Evolutionary conservation across 2,797 vertebrate genomes (phyloP).

Genomic region (Arrhamphus sclerolepis): DNA sequence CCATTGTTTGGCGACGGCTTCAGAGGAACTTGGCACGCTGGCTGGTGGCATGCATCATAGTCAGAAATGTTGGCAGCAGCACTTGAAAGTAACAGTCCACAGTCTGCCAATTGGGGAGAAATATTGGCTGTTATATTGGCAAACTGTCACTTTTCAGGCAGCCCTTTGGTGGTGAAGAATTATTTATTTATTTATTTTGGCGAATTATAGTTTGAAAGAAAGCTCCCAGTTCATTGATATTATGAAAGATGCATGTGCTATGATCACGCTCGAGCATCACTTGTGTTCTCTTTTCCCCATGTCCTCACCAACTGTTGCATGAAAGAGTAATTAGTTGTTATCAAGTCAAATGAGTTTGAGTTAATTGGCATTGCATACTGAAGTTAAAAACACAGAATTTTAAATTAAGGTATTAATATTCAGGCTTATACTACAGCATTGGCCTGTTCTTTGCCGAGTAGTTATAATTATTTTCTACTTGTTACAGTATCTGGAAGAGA

Average conservation of each 20-base stretch:
- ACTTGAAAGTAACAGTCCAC: slow-evolving; percentile 40
- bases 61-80: slow-evolving; percentile 45
- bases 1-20: slow-evolving; percentile 35
- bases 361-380: background rate
- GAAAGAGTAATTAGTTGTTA: background rate
- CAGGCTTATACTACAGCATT: too few species aligned
- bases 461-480: too few species aligned
- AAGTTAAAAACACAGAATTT: background rate
- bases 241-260: background rate
- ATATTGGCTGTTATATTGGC: slow-evolving; percentile 34
- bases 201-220: too few species aligned
- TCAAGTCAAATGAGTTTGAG: background rate
- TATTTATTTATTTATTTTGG: slow-evolving; percentile 27
- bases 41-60: slow-evolving; percentile 34
- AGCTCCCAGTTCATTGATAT: slow-evolving; percentile 3
- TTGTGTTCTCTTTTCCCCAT: background rate
- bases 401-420: background rate
- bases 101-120: slow-evolving; percentile 48
- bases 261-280: background rate
- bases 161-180: slow-evolving; percentile 27
- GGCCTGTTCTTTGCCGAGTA: too few species aligned
- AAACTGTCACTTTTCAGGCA: slow-evolving; percentile 32
- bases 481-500: too few species aligned
- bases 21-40: slow-evolving; percentile 27
- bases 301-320: background rate